A percentile compares a stretch with the other conserved stretches of the same genome.
Conservation (phyloP, 2,113 vertebrate genomes). For the Centrocercus urophasianus region DNA sequence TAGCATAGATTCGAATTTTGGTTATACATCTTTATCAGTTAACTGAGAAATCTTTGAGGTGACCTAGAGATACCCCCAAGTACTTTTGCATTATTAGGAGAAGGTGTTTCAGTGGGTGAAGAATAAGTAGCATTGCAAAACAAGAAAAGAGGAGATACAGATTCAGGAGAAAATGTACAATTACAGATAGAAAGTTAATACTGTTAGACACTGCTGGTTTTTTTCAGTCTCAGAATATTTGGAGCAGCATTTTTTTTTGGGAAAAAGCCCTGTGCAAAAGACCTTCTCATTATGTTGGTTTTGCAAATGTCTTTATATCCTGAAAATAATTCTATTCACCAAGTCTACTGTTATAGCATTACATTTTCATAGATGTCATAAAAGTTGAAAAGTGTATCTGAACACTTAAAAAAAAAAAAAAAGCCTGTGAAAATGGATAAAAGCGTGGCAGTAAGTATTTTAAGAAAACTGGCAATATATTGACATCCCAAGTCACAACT, state of each 20-base stretch:
- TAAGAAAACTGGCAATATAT: background rate
- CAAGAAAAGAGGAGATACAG: background rate
- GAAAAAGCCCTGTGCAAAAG: background rate
- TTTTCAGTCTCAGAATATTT: background rate
- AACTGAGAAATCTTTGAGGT: background rate
- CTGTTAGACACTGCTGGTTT: background rate
- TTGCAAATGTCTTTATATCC: background rate
- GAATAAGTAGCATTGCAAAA: background rate
- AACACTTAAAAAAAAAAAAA: background rate
- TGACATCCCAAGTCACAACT: background rate
- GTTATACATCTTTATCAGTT: background rate
- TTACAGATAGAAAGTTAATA: background rate
- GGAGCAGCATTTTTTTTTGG: background rate
- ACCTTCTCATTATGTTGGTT: background rate
- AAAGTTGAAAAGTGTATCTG: background rate
- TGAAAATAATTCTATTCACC: background rate
- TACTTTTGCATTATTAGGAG: background rate
- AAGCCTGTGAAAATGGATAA: background rate
- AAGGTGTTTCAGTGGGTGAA: background rate
- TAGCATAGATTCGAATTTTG: background rate
- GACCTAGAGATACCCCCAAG: background rate
- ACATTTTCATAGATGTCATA: background rate
- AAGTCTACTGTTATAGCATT: background rate
- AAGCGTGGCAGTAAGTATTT: background rate
- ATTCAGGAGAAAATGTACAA: background rate